These are phyloP conservation scores for Malthinus seriepunctatus DNA, from an alignment of 2,888 invertebrate genomes.

Conservation along the genomic window DNA sequence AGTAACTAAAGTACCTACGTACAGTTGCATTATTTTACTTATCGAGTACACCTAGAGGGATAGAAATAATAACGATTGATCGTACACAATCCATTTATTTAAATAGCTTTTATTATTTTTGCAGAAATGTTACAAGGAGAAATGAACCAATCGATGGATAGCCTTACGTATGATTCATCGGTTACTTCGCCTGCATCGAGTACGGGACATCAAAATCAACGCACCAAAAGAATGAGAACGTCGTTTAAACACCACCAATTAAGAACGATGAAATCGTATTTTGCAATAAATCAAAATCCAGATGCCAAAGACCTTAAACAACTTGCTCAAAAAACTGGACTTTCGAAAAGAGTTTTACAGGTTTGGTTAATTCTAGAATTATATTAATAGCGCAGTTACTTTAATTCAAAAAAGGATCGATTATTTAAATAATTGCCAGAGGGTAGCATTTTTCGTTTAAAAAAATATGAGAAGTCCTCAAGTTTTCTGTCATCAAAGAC, in stretches of 20 bases:
- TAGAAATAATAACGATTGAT: no score
- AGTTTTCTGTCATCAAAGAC: no score
- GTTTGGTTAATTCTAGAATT: conserved; percentile 56
- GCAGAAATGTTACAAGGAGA: conserved; percentile 76
- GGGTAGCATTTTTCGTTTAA: no score
- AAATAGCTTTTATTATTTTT: conserved; percentile 42
- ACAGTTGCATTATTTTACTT: no score
- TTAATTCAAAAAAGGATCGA: no score
- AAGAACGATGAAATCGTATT: conserved; percentile 98
- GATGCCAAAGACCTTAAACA: conserved; percentile 99
- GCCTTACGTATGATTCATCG: conserved; percentile 73
- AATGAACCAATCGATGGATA: conserved; percentile 77
- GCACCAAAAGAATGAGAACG: conserved; percentile 96
- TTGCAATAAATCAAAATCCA: conserved; percentile 98
- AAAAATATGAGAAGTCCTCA: no score
- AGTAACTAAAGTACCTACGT: not conserved
- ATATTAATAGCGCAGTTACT: no score
- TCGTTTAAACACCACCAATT: conserved; percentile 99
- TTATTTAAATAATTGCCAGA: no score
- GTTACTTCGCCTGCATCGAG: conserved; percentile 73
- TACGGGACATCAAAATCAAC: conserved; percentile 59
- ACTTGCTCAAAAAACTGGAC: conserved; percentile 96
- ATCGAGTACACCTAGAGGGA: no score
- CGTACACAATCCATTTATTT: no score
- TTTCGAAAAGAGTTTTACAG: conserved; percentile 97